Base-by-base conservation (phyloP, 2,113 vertebrate genomes). In the Ptilonorhynchus violaceus region DNA sequence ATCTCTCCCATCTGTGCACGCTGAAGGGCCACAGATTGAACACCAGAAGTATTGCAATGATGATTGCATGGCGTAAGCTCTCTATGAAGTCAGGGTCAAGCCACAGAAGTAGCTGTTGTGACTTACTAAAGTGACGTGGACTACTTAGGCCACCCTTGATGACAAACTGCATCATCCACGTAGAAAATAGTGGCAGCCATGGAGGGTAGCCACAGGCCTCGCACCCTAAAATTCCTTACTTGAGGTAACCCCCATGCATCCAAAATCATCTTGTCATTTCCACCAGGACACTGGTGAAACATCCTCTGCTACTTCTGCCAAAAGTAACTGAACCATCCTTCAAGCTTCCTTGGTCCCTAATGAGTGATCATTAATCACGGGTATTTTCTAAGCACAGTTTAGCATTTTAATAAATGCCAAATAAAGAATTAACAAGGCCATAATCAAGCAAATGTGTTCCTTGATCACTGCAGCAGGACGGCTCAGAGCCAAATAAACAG, bases 341-440 rank as follows among this genome's bases (percentile, higher is more conserved):
- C 89, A 95, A 84, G 75, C 68, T 96, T 94, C 78, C 78, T 90
- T 88, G 46, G 82, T 94, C 52, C 58, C 81, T 97, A 96, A 97
- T 84, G 77, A 97, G 88, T 85, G 60, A 82, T 92, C 83, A 89
- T 97, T 97, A 97, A 98, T 97, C 95, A 96, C 64, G 76, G 42
- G 67, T 90, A 68, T 58, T 97, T 98, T 82, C 94, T 94, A 93
- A 93, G 33, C 64, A 41, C 67, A 95, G 58, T 92, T 97, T 68
- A 94, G 83, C 95, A 87, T 92, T 97, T 97, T 95, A 98, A 97
- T 95, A 97, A 97, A 96, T 96, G 90, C 56, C 91, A 97, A 88
- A 88, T 90, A 97, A 93, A 97, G 92, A 98, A 97, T 95, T 96
- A 98, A 97, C 86, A 94, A 92, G 96, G 77, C 90, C 67, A 64